These are phyloP conservation scores for Allenopithecus nigroviridis DNA, from an alignment of 2,797 vertebrate species.

Conservation along the genomic window DNA sequence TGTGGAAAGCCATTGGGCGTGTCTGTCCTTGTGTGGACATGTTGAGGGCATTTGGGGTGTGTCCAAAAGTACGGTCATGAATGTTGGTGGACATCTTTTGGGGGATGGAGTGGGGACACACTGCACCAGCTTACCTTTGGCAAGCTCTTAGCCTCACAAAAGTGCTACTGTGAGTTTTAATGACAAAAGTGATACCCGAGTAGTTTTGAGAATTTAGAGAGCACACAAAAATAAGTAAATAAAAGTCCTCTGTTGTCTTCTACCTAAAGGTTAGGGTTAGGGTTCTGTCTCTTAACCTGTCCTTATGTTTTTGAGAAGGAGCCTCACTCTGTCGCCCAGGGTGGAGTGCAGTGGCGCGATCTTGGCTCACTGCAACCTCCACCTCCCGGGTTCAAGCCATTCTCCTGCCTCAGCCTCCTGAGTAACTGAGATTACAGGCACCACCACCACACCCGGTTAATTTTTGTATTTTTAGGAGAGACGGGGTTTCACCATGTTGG, in stretches of 20 bases:
- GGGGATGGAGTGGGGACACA: too few relatives aligned
- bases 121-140: neutral
- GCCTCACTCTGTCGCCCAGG: too few relatives aligned
- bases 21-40: neutral
- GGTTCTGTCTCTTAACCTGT: neutral
- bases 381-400: too few relatives aligned
- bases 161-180: neutral
- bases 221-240: neutral
- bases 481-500: too few relatives aligned
- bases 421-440: too few relatives aligned
- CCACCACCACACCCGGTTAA: too few relatives aligned
- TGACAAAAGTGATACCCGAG: neutral
- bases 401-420: too few relatives aligned
- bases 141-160: neutral
- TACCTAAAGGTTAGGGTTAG: neutral
- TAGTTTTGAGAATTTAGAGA: neutral
- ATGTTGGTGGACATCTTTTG: neutral
- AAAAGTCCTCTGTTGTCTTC: neutral
- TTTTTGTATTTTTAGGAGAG: too few relatives aligned
- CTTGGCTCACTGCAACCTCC: too few relatives aligned
- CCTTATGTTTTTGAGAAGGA: too few relatives aligned
- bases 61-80: neutral
- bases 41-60: neutral
- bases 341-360: too few relatives aligned
- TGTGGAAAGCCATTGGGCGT: fast-evolving